Conservation (phyloP, 2,797 vertebrate genomes). For the Melanotaenia pygmaea region DNA sequence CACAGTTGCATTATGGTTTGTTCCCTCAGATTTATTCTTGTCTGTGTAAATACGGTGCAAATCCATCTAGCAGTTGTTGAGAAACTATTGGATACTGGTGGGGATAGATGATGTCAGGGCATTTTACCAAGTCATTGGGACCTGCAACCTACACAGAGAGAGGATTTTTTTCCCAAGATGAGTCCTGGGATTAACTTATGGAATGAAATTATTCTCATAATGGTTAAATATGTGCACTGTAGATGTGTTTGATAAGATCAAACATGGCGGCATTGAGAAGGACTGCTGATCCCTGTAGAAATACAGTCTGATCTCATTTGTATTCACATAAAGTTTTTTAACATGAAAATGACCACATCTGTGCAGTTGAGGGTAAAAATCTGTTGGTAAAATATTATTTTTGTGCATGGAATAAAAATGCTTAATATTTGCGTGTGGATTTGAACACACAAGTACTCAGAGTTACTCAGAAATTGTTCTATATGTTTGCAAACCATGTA, state of each 20-base stretch:
- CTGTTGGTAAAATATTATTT: background rate
- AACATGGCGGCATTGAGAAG: no score
- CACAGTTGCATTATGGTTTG: background rate
- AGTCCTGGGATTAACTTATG: background rate
- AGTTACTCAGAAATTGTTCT: background rate
- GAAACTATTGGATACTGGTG: background rate
- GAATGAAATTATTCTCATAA: no score
- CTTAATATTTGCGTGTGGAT: background rate
- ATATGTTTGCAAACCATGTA: background rate
- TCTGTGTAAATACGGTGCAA: background rate
- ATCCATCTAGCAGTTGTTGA: background rate
- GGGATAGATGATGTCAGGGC: background rate
- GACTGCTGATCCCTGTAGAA: no score
- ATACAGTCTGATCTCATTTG: no score
- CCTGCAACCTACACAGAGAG: background rate
- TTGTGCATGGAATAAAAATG: background rate
- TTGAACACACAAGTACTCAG: background rate
- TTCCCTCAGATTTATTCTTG: background rate
- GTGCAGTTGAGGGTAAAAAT: background rate
- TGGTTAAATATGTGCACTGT: no score
- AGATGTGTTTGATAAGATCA: no score
- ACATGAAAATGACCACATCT: background rate
- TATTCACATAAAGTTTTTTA: no score
- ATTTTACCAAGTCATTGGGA: background rate
- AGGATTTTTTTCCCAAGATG: background rate